Percentiles rank a stretch among this genome's conserved stretches.
These are phyloP conservation scores for Dendrocincla tyrannina DNA, from an alignment of 2,797 vertebrate species.

Conservation along the genomic window DNA sequence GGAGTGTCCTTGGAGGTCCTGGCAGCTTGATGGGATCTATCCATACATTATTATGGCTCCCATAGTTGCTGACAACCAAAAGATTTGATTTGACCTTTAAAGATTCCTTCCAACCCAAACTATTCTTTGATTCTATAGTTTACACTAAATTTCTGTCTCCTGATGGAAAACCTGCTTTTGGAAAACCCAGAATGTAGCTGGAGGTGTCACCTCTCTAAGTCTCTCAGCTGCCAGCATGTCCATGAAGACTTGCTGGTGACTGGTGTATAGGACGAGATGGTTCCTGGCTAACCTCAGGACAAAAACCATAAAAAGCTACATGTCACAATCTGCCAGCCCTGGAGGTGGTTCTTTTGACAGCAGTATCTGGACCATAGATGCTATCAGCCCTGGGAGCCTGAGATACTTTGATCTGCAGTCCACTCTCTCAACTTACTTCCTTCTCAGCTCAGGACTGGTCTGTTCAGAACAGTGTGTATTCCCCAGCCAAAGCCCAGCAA, in stretches of 20 bases:
- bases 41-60: neutral
- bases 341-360: neutral
- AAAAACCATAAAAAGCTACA: neutral
- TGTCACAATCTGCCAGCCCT: neutral
- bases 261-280: neutral
- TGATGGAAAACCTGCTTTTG: neutral
- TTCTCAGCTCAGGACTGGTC: neutral
- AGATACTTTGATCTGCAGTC: neutral
- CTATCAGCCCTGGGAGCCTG: neutral
- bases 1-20: neutral
- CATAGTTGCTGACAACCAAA: accelerated
- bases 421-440: neutral
- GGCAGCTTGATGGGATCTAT: neutral
- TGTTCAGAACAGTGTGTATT: neutral
- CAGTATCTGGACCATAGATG: neutral
- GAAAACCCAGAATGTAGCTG: neutral
- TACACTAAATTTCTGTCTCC: neutral
- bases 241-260: neutral
- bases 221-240: neutral
- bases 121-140: neutral
- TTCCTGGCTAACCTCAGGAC: neutral
- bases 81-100: neutral
- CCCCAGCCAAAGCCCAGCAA: neutral
- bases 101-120: neutral
- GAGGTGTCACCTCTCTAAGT: neutral